Conservation (phyloP, 2,113 vertebrate species). For the Zosterops hypoxanthus region DNA sequence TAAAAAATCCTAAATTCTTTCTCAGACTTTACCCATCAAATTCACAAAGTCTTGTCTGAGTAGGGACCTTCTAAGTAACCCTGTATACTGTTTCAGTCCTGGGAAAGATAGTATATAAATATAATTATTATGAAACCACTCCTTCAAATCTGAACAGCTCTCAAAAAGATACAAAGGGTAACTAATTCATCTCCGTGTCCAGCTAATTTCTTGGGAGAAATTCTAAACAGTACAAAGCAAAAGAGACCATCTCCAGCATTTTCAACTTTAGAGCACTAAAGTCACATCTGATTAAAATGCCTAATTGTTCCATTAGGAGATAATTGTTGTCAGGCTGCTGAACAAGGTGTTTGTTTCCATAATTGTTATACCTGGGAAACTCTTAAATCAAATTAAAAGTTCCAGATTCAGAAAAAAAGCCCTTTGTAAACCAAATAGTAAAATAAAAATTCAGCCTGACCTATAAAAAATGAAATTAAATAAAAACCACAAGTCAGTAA, state of each 20-base stretch:
- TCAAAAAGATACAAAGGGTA: neutral
- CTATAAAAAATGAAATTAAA: slow-evolving; percentile 75
- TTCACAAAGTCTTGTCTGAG: neutral
- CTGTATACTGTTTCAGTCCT: neutral
- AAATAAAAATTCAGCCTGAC: slow-evolving; percentile 68
- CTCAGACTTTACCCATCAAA: neutral
- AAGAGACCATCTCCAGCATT: slow-evolving; percentile 10
- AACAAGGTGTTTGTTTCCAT: slow-evolving; percentile 49
- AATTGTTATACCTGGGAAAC: slow-evolving; percentile 55
- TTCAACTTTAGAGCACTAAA: slow-evolving; percentile 13
- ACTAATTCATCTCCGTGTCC: neutral
- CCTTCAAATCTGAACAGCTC: neutral
- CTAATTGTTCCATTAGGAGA: slow-evolving; percentile 48
- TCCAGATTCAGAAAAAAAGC: slow-evolving; percentile 63
- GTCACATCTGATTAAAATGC: slow-evolving; percentile 38
- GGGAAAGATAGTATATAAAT: neutral
- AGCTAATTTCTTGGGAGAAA: neutral
- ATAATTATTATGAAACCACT: neutral
- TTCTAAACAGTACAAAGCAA: neutral
- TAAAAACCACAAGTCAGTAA: slow-evolving; percentile 68
- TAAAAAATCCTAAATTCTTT: neutral
- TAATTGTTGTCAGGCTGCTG: slow-evolving; percentile 18
- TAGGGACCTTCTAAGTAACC: neutral
- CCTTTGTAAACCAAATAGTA: slow-evolving; percentile 67
- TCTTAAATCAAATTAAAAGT: slow-evolving; percentile 56